Base-by-base conservation (phyloP, 2,888 invertebrate genomes). In the Cerceris ruficornis region DNA sequence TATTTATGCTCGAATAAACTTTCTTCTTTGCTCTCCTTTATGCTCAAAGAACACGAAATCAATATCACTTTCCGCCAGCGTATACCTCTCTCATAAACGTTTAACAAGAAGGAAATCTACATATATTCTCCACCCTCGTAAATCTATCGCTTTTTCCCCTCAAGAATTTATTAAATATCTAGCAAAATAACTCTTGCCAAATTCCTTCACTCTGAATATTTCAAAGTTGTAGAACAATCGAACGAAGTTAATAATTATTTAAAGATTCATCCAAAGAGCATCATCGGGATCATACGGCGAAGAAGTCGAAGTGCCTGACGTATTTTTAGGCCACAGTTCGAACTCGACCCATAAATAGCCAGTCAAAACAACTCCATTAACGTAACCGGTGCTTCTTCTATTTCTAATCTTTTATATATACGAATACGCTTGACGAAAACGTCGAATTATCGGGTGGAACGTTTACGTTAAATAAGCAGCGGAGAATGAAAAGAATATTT, bases 311-410 rank as follows among this genome's bases (percentile, higher is more conserved):
- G 54, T 49, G 49, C 50, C 41, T n/a, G 55, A 46, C 62, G 52
- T 85, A 86, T 86, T 83, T 86, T 81, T 83, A 75, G 83, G 54
- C 66, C 62, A 46, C 59, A 58, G 43, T 80, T 78, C 79, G 67
- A 77, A 68, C 42, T 49, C 50, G 71, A 52, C 75, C 75, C 73
- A 60, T 69, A 81, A 84, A 83, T 86, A 77, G 74, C 80, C 64
- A 42, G 76, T 85, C 78, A 80, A 86, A 85, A 81, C 74, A 87
- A 83, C 74, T 86, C 79, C 80, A 85, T 86, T 80, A 86, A 83
- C 58, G 73, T 72, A 75, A 67, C 58, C 71, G 46, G 42, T 70
- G 50, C 60, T 72, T 71, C 76, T 64, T 54, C 59, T 54, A 58
- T 58, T 46, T 42, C 61, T 69, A 70, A 82, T 75, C 62, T 62